Evolutionary conservation across 2,888 invertebrate genomes (phyloP).

Genomic region (Tetramorium bicarinatum): DNA sequence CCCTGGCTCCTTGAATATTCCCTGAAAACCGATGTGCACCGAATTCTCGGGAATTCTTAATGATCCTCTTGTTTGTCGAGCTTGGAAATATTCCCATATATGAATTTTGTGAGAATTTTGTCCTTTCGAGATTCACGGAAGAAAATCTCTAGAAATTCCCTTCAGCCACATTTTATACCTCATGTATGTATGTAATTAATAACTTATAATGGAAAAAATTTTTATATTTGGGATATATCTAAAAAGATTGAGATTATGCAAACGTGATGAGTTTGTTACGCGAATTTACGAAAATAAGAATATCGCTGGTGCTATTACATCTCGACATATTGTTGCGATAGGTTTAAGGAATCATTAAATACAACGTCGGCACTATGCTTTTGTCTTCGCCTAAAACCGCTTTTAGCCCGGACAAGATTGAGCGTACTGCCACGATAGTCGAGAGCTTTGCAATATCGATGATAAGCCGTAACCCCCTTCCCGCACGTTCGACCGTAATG

Average conservation of each 20-base stretch:
- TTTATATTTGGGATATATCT: not conserved
- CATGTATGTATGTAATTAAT: not conserved
- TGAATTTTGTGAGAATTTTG: slow-evolving; percentile 45
- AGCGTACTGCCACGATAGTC: slow-evolving; percentile 70
- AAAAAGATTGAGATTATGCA: not conserved
- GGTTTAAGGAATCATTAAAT: slow-evolving; percentile 32
- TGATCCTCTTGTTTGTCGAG: slow-evolving; percentile 71
- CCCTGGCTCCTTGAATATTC: slow-evolving; percentile 80
- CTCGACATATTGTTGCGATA: not conserved
- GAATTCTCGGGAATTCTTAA: slow-evolving; percentile 77
- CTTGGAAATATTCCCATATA: slow-evolving; percentile 64
- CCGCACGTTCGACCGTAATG: slow-evolving; percentile 82
- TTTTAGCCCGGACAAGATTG: slow-evolving; percentile 57
- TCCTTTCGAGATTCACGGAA: not conserved
- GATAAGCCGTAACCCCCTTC: slow-evolving; percentile 81
- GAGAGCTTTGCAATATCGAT: slow-evolving; percentile 82
- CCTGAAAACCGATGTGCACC: slow-evolving; percentile 69
- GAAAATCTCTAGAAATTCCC: not conserved
- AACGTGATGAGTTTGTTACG: not conserved
- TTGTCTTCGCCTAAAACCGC: slow-evolving; percentile 61
- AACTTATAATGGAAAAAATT: not conserved
- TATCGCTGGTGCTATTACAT: too few species aligned
- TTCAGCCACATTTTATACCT: not conserved
- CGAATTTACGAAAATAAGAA: not conserved
- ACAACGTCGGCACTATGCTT: slow-evolving; percentile 23